Base-by-base conservation (phyloP, 92 coral and sea anemone species). In the Epizoanthus stellaris region DNA sequence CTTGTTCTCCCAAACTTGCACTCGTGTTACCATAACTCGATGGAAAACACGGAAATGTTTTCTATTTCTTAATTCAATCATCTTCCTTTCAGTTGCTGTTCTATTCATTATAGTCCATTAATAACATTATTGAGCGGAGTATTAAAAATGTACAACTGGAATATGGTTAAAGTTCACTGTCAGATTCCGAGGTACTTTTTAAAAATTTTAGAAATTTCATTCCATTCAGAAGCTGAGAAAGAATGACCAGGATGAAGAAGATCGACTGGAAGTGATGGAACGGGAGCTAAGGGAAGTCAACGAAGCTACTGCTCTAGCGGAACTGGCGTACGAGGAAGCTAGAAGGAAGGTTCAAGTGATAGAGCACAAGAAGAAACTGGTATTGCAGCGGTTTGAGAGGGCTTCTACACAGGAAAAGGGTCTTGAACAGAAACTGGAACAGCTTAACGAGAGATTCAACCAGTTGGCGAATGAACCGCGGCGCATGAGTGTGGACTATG, bases 261-360 rank as follows among this genome's bases (percentile, higher is more conserved):
- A 79, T 9, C 53, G 52, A 45, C 19, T 79, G 47, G 83, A 79
- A 3, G 23, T 25, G 60, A 62, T 42, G 59, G 83, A 79, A 25
- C 23, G 8, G 19, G 72, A 30, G 21, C 12, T 79, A 49, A 63
- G 49, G 52, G 83, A 79, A 19, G 72, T 49, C 7, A 70, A 63
- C 21, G 72, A 79, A 9, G 13, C 72, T 0, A 13, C 66, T 13
- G 4, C 30, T 4, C 0, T 20, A 5, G 83, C 61, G 5, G 42
- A 63, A 59, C 25, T 79, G 42, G 49, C 47, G 57, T 63, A 40
- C 42, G 83, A 79, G 39, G 83, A 79, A 19, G 83, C 83, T 36
- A 79, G 40, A 23, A 63, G 83, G 42, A 79, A 79, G 38, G 34
- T 79, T 7, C 72, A 79, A 11, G 56, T 79, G 73, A 70, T 63